Evolutionary conservation across 2,888 invertebrate species (phyloP).

Genomic region (Rhodophaea formosa): DNA sequence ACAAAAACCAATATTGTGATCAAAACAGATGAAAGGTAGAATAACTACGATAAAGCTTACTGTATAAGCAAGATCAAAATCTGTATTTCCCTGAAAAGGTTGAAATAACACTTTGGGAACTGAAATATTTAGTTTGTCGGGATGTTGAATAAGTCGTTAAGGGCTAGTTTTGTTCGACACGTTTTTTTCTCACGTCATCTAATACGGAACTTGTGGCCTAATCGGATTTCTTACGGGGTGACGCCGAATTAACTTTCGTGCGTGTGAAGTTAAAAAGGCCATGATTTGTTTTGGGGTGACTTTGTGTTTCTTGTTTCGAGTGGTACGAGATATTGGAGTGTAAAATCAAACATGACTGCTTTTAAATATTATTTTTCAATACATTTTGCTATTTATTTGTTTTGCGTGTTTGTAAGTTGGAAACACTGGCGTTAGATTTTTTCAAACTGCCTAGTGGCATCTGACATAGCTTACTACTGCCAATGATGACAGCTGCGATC

Average conservation of each 20-base stretch:
- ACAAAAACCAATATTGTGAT: no score
- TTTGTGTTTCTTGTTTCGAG: neutral
- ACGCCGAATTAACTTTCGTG: constrained; percentile 15
- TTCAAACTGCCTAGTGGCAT: no score
- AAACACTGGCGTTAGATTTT: no score
- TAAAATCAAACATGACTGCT: neutral
- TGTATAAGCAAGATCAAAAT: neutral
- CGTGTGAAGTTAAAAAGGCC: constrained; percentile 17
- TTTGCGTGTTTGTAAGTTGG: no score
- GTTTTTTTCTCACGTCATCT: constrained; percentile 19
- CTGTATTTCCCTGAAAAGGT: neutral
- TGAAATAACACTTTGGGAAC: constrained; percentile 10
- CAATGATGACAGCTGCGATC: no score
- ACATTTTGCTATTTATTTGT: no score
- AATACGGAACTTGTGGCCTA: constrained; percentile 15
- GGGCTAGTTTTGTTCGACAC: constrained; percentile 22
- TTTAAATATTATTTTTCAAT: no score
- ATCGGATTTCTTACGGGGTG: constrained; percentile 17
- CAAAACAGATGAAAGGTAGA: no score
- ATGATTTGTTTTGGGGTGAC: constrained; percentile 13
- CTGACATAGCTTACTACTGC: no score
- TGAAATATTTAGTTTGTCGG: no score
- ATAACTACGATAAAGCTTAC: no score
- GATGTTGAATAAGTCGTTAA: constrained; percentile 32
- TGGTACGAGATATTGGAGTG: neutral